Evolutionary conservation across 2,888 invertebrate species (phyloP), one percentile per base, ranked within the genome.

Genomic region (Aethes cnicana): DNA sequence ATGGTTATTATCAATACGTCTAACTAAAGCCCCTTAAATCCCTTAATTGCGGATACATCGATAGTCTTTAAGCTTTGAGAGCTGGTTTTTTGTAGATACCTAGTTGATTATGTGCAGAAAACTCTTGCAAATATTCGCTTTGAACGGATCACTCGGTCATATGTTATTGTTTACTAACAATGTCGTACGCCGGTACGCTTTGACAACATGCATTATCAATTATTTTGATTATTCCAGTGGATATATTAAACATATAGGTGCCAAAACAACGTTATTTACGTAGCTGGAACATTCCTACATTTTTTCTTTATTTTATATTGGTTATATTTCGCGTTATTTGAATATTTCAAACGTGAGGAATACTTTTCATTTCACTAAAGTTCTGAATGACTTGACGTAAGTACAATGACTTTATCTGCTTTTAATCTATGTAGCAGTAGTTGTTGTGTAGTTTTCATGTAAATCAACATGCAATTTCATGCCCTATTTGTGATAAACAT

Each of bases 121-220:
- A 63, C 57, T 43, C 61, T 39, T 54, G 59, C 57, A 62, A 48
- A 62, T 65, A 58, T 61, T 58, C 25, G 55, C 53, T 36, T 33
- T 42, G 48, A 54, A 60, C 62, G 67, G 70, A 68, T 60, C 41
- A 49, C 35, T 57, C 56, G 64, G 76, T 77, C 88, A 88, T 86
- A 80, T 87, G 87, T 80, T 84, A 79, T 84, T 89, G 88, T 89
- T 89, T 89, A 88, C 87, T 82, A 88, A 88, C 88, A 88, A 76
- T 62, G 63, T 64, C 59, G 65, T 54, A 63, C 60, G 81, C 87
- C 86, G 87, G 86, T 75, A 73, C 59, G 68, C 69, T 61, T 41
- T 60, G 48, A 59, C 58, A 68, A 46, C 46, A 53, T 55, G 56
- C 57, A 59, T 57, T 64, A 56, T 52, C 44, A 52, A 46, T 33